These are phyloP conservation scores for Typhlomys cinereus DNA, from an alignment of 2,113 vertebrate species.

Conservation along the genomic window DNA sequence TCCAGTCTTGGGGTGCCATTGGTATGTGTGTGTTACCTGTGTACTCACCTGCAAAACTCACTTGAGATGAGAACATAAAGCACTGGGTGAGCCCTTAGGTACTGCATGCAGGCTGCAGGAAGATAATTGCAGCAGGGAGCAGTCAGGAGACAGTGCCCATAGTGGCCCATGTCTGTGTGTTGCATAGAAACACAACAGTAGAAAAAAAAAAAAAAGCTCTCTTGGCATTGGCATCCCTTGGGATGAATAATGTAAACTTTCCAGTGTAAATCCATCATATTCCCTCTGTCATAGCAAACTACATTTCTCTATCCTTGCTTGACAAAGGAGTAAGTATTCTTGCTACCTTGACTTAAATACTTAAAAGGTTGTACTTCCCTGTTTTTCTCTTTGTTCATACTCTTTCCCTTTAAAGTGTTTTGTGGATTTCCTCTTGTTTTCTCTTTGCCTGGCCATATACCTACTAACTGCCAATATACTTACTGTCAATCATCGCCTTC, in stretches of 20 bases:
- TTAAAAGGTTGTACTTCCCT: not conserved
- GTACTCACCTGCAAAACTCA: not conserved
- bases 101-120: not conserved
- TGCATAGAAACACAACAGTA: not conserved
- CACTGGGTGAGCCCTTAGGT: not conserved
- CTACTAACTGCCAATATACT: not conserved
- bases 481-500: not conserved
- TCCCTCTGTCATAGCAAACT: not conserved
- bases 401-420: constrained; percentile 32
- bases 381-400: not conserved
- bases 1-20: not conserved
- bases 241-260: not conserved
- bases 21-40: not conserved
- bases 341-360: not conserved
- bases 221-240: not conserved
- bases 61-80: not conserved
- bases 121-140: not conserved
- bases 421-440: constrained; percentile 13
- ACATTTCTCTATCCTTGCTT: not conserved
- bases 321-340: not conserved
- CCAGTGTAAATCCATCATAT: not conserved
- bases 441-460: not conserved
- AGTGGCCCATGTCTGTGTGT: not conserved
- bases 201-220: not conserved
- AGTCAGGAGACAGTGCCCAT: not conserved